These are phyloP conservation scores for Callinectes sapidus DNA, from an alignment of 2,888 invertebrate genomes.

Conservation along the genomic window DNA sequence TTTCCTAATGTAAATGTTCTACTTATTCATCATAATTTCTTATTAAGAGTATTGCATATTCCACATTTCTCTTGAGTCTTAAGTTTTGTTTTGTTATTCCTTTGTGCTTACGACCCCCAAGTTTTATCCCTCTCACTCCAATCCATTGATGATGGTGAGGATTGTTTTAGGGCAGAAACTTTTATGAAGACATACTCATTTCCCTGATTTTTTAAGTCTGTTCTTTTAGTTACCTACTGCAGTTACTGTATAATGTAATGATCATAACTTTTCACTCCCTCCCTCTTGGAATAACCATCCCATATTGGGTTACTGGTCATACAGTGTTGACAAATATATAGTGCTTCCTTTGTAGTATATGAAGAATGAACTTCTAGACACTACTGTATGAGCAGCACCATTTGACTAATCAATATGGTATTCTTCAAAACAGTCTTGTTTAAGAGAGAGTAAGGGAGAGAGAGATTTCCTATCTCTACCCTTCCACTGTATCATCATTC, in stretches of 20 bases:
- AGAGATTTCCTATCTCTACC: neutral
- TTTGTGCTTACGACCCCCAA: neutral
- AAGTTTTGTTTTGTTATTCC: neutral
- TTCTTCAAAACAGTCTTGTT: neutral
- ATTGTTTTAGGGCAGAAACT: neutral
- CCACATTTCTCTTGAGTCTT: neutral
- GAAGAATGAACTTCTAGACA: neutral
- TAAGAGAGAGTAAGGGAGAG: neutral
- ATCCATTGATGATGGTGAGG: neutral
- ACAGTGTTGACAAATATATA: neutral
- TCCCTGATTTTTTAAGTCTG: neutral
- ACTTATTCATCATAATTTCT: no score
- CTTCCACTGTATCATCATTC: neutral
- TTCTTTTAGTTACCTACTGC: neutral
- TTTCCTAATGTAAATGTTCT: no score
- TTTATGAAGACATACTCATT: neutral
- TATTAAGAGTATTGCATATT: neutral
- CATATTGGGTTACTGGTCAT: neutral
- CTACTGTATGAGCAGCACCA: neutral
- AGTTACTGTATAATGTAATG: neutral
- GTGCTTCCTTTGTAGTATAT: neutral
- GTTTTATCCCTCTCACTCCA: neutral
- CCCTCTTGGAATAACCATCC: neutral
- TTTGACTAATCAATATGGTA: neutral
- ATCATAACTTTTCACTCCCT: neutral